Conservation (phyloP, 2,888 invertebrate species). For the Campoletis raptor region DNA sequence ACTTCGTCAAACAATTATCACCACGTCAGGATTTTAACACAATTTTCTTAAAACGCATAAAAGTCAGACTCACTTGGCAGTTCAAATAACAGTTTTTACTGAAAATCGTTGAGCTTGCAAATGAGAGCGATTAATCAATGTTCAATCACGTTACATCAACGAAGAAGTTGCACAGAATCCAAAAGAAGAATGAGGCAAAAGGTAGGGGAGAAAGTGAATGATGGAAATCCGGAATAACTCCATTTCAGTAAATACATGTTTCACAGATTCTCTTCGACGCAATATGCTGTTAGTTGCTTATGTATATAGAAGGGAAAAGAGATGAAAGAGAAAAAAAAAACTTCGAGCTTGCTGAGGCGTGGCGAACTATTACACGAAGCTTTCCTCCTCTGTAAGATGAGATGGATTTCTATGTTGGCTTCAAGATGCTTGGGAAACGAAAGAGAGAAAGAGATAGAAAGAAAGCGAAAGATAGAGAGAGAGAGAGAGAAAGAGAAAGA, state of each 20-base stretch:
- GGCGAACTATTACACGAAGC: constrained; percentile 21
- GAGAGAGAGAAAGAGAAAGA: too few species aligned
- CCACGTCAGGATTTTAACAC: not conserved
- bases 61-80: not conserved
- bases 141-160: not conserved
- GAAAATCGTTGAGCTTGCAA: not conserved
- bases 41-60: not conserved
- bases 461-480: too few species aligned
- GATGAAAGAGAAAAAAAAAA: constrained; percentile 70
- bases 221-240: constrained; percentile 10
- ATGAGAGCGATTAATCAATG: not conserved
- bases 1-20: not conserved
- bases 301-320: constrained; percentile 28
- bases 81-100: not conserved
- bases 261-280: constrained; percentile 8
- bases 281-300: constrained; percentile 1
- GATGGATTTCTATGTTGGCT: constrained; percentile 4
- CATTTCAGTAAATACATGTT: constrained; percentile 23
- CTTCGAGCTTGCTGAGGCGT: constrained; percentile 73
- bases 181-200: not conserved
- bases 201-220: not conserved
- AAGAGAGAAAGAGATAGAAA: not conserved
- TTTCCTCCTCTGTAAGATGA: not conserved
- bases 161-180: not conserved
- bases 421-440: constrained; percentile 30